Percentiles rank a stretch among this genome's conserved stretches.
Evolutionary conservation across 1,140 invertebrate species (phyloP).

Genomic region (Andricus grossulariae): DNA sequence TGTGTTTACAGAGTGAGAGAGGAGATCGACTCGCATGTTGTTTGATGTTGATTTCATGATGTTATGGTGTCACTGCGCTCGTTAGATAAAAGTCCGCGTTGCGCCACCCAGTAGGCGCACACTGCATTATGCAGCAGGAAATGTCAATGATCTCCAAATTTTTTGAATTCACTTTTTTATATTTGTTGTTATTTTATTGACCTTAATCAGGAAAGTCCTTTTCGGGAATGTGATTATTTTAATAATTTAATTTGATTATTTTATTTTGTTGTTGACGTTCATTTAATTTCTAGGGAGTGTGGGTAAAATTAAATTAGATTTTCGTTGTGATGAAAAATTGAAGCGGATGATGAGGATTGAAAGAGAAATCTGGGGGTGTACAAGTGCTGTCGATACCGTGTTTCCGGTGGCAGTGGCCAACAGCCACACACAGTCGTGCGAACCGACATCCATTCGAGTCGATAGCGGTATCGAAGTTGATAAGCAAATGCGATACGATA

Average conservation of each 20-base stretch:
- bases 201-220: no score
- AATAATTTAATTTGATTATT: no score
- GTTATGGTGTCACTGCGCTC: constrained; percentile 61
- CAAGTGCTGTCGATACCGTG: constrained; percentile 58
- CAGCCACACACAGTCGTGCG: constrained; percentile 41
- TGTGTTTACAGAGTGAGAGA: constrained; percentile 58
- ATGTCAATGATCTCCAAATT: no score
- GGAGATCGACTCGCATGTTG: constrained; percentile 60
- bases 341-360: constrained; percentile 39
- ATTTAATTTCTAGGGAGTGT: no score
- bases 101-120: constrained; percentile 53
- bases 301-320: no score
- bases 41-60: constrained; percentile 63
- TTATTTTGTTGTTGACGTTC: no score
- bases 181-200: no score
- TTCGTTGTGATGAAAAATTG: constrained; percentile 43
- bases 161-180: no score
- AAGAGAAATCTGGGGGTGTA: constrained; percentile 45
- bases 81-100: constrained; percentile 54
- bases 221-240: no score
- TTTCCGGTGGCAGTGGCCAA: constrained; percentile 60
- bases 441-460: constrained; percentile 54
- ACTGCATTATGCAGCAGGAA: neutral
- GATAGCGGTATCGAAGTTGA: constrained; percentile 68
- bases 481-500: constrained; percentile 70